Base-by-base conservation (phyloP, 2,113 vertebrate genomes). In the Okapia johnstoni region DNA sequence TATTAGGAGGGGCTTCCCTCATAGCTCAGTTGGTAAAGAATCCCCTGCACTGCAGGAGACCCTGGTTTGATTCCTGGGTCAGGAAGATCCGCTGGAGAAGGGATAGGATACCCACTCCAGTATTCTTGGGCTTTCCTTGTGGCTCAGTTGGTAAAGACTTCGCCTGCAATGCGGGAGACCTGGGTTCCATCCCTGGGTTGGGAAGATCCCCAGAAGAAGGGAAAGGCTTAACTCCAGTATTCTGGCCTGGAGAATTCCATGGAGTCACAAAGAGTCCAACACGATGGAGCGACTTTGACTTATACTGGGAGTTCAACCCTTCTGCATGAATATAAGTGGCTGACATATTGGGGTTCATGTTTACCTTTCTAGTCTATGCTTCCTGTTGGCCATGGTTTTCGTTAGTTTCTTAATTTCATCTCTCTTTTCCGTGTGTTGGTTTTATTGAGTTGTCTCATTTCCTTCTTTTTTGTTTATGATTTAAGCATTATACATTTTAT, bases 131-230 rank as follows among this genome's bases (percentile, higher is more conserved):
- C 66, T 70, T 36, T 3, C n/a, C 66, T 66, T 36, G n/a, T 70
- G 63, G 9, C n/a, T 36, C n/a, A 36, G 63, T n/a, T 70, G 9
- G 63, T 36, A 23, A 70, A 70, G 63, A 70, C n/a, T 70, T 17
- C 0, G 0, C n/a, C 19, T 40, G 19, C n/a, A 1, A 19, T 40
- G n/a, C 2, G 2, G n/a, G 21, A 23, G 19, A 70, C n/a, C 10
- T 40, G 66, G 17, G 17, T 70, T 40, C 36, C 17, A 40, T 40
- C 66, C 66, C 66, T 70, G 66, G 9, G 19, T 23, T 40, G 66
- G 66, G 19, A 70, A 23, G 66, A 23, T 36, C n/a, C 10, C 19
- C n/a, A 40, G 66, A 19, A 12, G 66, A 70, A 70, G 10, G 66
- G n/a, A 70, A 70, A 40, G n/a, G 19, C 19, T 40, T 23, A 70